phyloP scores from a whole-genome alignment of 2,113 vertebrate species.

The Limnothrissa miodon region DNA sequence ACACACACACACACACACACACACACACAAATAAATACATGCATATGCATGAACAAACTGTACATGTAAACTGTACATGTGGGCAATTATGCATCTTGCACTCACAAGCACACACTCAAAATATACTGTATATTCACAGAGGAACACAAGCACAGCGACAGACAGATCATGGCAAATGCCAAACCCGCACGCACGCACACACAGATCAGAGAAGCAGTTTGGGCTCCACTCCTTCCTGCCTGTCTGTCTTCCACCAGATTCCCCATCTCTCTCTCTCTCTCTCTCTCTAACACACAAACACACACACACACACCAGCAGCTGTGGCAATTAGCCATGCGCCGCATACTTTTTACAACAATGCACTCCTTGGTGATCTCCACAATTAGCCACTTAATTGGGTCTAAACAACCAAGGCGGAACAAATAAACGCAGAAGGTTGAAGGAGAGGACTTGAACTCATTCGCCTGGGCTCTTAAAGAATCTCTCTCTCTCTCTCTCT shows the following conservation, averaged over 20 bases:
- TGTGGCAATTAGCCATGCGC: constrained; percentile 71
- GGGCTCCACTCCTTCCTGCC: constrained; percentile 40
- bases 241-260: constrained; percentile 48
- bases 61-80: no score
- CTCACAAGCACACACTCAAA: not conserved
- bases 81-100: no score
- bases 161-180: not conserved
- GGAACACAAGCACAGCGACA: not conserved
- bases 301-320: constrained; percentile 77
- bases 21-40: not conserved
- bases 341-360: constrained; percentile 71
- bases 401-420: constrained; percentile 71
- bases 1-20: constrained; percentile 24
- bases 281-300: constrained; percentile 49
- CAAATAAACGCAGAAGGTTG: constrained; percentile 64
- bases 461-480: not conserved
- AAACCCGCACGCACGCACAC: not conserved
- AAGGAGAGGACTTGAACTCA: constrained; percentile 32
- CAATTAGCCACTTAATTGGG: constrained; percentile 77
- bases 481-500: not conserved
- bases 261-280: not conserved
- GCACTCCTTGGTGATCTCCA: constrained; percentile 67
- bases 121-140: not conserved
- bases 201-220: constrained; percentile 33
- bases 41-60: not conserved